Conservation (phyloP, 2,888 invertebrate species). For the Caenorhabditis macrosperma region DNA sequence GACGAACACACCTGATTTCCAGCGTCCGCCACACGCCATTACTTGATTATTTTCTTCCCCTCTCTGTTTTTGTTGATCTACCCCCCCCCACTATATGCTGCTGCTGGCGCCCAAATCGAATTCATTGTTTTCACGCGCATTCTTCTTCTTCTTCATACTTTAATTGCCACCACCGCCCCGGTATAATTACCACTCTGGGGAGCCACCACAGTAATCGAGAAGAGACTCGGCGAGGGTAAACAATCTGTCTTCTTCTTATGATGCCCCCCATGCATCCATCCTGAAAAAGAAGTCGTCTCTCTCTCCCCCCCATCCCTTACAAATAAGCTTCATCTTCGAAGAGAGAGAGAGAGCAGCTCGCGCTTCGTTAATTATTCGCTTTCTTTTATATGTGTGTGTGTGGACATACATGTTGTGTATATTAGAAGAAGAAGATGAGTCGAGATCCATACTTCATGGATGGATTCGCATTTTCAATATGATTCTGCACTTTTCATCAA, state of each 20-base stretch:
- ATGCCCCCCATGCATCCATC: background rate
- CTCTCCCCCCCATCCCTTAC: conserved; percentile 7
- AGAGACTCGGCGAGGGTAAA: background rate
- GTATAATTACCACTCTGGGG: conserved; percentile 41
- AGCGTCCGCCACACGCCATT: conserved; percentile 11
- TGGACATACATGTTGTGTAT: conserved; percentile 44
- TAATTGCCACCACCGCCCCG: conserved; percentile 22
- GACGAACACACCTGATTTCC: conserved; percentile 27
- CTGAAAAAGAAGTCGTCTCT: conserved; percentile 21
- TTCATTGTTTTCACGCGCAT: conserved; percentile 29
- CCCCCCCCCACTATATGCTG: conserved; percentile 7
- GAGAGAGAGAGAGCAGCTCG: conserved; percentile 43
- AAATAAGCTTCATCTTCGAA: conserved; percentile 50
- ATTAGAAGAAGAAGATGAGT: conserved; percentile 44
- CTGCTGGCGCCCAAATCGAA: background rate
- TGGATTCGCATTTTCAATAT: conserved; percentile 52
- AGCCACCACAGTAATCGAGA: conserved; percentile 13
- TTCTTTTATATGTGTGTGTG: conserved; percentile 45
- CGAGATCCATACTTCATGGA: conserved; percentile 41
- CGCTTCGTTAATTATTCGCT: conserved; percentile 62
- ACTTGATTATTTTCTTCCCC: conserved; percentile 29
- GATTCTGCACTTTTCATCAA: conserved; percentile 35
- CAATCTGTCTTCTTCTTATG: background rate
- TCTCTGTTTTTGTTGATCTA: background rate
- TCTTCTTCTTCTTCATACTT: conserved; percentile 11